Evolutionary conservation across 2,113 vertebrate species (phyloP).

Genomic region (Chelonoidis abingdonii): DNA sequence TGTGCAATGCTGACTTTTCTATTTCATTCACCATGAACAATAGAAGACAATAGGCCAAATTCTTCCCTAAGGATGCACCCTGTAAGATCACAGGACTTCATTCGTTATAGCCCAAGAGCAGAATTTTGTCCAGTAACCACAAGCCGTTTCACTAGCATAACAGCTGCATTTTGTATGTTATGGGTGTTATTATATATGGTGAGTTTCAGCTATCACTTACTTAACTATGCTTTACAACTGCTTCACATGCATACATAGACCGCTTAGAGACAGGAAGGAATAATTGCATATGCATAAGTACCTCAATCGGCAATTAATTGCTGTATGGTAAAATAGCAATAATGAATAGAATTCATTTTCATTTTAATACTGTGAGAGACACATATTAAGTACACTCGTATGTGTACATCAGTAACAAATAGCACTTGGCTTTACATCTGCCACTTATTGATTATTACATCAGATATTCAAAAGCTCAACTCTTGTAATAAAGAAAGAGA

Average conservation of each 20-base stretch:
- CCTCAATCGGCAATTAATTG: slow-evolving; percentile 79
- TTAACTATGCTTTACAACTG: slow-evolving; percentile 11
- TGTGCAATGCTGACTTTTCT: not conserved
- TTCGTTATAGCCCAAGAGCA: not conserved
- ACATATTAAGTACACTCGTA: slow-evolving; percentile 47
- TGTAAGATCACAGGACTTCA: not conserved
- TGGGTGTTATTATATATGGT: not conserved
- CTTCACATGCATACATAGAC: slow-evolving; percentile 21
- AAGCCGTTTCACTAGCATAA: not conserved
- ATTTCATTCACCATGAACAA: rapidly evolving
- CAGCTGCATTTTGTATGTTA: not conserved
- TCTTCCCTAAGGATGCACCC: not conserved
- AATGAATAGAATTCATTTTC: slow-evolving; percentile 79
- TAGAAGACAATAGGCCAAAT: rapidly evolving
- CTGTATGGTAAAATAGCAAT: slow-evolving; percentile 72
- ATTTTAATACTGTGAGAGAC: slow-evolving; percentile 72
- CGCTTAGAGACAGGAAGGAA: slow-evolving; percentile 49
- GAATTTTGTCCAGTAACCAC: not conserved
- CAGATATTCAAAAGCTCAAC: slow-evolving; percentile 70
- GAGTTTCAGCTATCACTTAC: not conserved
- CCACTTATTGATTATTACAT: slow-evolving; percentile 21
- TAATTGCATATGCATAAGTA: slow-evolving; percentile 80
- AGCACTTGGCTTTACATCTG: slow-evolving; percentile 63
- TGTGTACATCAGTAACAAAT: slow-evolving; percentile 35
- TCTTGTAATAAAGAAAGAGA: slow-evolving; percentile 16